Conservation (phyloP, 2,888 invertebrate species). For the Malachius bipustulatus region DNA sequence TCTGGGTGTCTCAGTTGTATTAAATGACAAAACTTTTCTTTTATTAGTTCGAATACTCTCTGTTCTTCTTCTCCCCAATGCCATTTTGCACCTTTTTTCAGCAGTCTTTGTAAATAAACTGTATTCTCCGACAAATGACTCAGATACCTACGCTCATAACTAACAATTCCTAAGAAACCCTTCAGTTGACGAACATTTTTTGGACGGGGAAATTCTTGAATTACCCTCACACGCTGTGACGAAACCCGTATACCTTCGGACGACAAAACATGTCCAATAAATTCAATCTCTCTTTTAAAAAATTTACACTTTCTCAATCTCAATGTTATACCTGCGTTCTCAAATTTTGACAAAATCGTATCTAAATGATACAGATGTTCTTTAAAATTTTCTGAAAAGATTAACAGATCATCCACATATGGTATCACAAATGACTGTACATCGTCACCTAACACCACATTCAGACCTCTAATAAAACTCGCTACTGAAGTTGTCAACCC, state of each 20-base stretch:
- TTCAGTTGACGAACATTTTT: slow-evolving; percentile 5
- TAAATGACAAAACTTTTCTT: slow-evolving; percentile 7
- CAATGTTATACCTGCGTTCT: background rate
- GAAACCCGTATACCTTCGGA: background rate
- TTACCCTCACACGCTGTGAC: background rate
- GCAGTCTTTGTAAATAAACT: slow-evolving; percentile 6
- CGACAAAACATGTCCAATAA: slow-evolving; percentile 4
- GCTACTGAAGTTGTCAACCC: slow-evolving; percentile 8
- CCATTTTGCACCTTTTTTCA: slow-evolving; percentile 8
- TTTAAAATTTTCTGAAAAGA: slow-evolving; percentile 5
- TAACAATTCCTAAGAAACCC: slow-evolving; percentile 9
- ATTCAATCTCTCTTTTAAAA: background rate
- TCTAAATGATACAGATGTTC: slow-evolving; percentile 4
- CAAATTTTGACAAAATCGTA: background rate
- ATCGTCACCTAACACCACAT: slow-evolving; percentile 6
- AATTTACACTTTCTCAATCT: slow-evolving; percentile 1
- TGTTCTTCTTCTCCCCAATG: slow-evolving; percentile 8
- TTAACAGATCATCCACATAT: slow-evolving; percentile 9
- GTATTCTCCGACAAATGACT: background rate
- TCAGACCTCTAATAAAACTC: slow-evolving; percentile 8
- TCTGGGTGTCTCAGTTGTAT: slow-evolving; percentile 9
- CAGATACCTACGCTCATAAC: slow-evolving; percentile 9
- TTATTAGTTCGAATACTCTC: slow-evolving; percentile 5
- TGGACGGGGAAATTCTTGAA: background rate
- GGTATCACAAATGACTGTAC: background rate